Evolutionary conservation across 1,140 invertebrate genomes (phyloP), one percentile per base, ranked within the genome.

Genomic region (Stegodyphus dumicola): DNA sequence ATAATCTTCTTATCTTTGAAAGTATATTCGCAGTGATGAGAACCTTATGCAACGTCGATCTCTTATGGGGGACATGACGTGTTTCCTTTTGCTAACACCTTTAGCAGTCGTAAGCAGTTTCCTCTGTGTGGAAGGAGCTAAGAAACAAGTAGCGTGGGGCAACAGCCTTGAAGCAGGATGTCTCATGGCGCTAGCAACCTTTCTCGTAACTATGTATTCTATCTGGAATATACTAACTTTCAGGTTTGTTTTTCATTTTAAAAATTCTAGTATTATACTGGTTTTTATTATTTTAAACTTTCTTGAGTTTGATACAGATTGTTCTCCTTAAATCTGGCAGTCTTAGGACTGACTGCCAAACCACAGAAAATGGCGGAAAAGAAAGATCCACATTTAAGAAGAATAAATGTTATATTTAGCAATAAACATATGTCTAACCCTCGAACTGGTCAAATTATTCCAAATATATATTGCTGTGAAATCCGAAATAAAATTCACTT

Each of bases 71-170:
- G 92, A 93, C 88, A 70, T 91, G 1, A 79, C 91, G 7, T 93
- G 92, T 87, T 90, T 93, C 33, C 71, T 92, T 18, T 85, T 93
- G 4, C 89, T 93, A 15, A 93, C 92, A 7, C 92, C 93, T 5
- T 88, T 93, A 11, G 92, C 92, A 48, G 65, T 91, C 0, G 88
- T 91, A 48, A 91, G 92, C 13, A 90, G 91, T 9, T 93, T 92
- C 88, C 89, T 93, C 7, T 93, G 93, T 88, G 89, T 89, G 6
- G 86, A 91, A 13, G 92, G 92, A 15, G 91, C 92, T 17, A 77
- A 77, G 13, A 65, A 53, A 18, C 86, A 83, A 54, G 67, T 83
- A 7, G 7, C 71, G 9, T 66, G 49, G 65, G 71, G 65, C 6
- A 87, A 87, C 60, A 81, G 78, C n/a, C 49, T 81, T 48, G 86